Conservation (phyloP, 2,113 vertebrate genomes). For the Neopipo cinnamomea region DNA sequence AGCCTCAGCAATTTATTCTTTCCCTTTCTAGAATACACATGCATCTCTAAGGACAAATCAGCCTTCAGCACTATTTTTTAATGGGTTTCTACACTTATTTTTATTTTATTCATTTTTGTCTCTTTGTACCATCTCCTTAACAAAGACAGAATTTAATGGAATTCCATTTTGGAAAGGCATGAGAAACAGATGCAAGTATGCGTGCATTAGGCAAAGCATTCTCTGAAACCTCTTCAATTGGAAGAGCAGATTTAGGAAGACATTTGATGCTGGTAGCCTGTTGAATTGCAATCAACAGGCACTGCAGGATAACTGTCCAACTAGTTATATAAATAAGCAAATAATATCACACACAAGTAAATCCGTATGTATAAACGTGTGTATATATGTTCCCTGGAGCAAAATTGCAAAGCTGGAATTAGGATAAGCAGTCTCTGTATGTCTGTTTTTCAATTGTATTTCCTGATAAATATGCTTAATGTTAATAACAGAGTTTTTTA, state of each 20-base stretch:
- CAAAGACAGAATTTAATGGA: slow-evolving; percentile 29
- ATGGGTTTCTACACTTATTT: not conserved
- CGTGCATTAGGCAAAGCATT: not conserved
- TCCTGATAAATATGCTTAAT: not conserved
- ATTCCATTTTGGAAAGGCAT: slow-evolving; percentile 57
- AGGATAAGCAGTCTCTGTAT: not conserved
- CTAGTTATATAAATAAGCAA: not conserved
- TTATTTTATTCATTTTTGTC: not conserved
- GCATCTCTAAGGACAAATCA: not conserved
- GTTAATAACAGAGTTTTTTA: not conserved
- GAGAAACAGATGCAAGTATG: slow-evolving; percentile 47
- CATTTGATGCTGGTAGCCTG: not conserved
- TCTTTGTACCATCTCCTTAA: not conserved
- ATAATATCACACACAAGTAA: not conserved
- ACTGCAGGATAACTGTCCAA: not conserved
- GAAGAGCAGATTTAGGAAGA: slow-evolving; percentile 18
- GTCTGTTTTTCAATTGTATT: not conserved
- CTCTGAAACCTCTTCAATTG: slow-evolving; percentile 16
- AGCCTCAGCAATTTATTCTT: not conserved
- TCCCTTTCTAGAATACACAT: not conserved
- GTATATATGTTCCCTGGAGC: not conserved
- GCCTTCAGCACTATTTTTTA: not conserved
- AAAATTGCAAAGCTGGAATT: not conserved
- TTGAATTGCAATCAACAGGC: not conserved
- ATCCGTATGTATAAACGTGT: not conserved